phyloP scores from a whole-genome alignment of 1,140 invertebrate genomes.

The Delia radicum region DNA sequence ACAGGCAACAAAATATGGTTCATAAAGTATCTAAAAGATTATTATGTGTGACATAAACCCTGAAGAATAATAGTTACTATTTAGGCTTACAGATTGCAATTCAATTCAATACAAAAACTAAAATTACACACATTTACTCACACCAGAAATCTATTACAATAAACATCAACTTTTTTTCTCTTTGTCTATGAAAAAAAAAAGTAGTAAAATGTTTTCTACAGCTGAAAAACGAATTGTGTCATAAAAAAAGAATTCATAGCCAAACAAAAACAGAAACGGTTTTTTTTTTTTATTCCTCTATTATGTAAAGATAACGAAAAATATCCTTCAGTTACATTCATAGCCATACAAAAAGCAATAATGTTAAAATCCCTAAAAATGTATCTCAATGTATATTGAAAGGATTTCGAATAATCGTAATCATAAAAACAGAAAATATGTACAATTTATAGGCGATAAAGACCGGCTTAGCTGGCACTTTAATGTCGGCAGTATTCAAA shows the following conservation, averaged over 20 bases:
- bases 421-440: no score
- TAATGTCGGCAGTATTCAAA: no score
- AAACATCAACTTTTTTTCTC: not conserved
- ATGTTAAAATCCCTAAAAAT: no score
- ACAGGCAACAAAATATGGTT: not conserved
- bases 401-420: no score
- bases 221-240: conserved; percentile 8
- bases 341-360: no score
- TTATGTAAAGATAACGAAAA: not conserved
- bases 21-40: not conserved
- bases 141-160: no score
- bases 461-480: no score
- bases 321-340: not conserved
- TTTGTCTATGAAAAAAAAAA: not conserved
- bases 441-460: no score
- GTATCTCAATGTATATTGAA: no score
- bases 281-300: not conserved
- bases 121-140: not conserved
- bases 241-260: not conserved
- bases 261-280: not conserved
- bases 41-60: conserved; percentile 14
- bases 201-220: not conserved
- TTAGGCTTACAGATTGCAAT: conserved; percentile 17
- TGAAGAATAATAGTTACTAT: not conserved
- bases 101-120: conserved; percentile 10